phyloP scores from a whole-genome alignment of 2,797 vertebrate genomes.

The Bryconaethiops microstoma region DNA sequence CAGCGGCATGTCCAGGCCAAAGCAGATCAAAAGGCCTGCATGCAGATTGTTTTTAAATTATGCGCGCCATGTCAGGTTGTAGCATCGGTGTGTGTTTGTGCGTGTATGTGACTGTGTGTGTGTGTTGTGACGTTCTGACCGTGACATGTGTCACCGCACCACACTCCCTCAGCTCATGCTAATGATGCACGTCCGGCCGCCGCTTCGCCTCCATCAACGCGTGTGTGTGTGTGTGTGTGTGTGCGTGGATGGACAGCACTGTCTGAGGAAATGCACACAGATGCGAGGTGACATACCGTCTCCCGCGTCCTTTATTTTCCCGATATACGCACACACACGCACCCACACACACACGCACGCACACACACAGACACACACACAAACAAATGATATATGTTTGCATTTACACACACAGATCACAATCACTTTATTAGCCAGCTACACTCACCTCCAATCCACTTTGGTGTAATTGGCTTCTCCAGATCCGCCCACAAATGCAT shows the following conservation, averaged over 20 bases:
- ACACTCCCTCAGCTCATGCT: slow-evolving; percentile 75
- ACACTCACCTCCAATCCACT: background rate
- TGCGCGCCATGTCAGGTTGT: slow-evolving; percentile 80
- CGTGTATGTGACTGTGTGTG: too few species aligned
- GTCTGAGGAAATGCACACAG: slow-evolving; percentile 44
- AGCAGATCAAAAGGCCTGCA: slow-evolving; percentile 82
- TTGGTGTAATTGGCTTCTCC: background rate
- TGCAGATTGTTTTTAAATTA: slow-evolving; percentile 85
- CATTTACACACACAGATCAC: background rate
- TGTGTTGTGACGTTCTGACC: slow-evolving; percentile 49
- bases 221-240: slow-evolving; percentile 52
- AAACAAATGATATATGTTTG: background rate
- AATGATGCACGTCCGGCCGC: slow-evolving; percentile 54
- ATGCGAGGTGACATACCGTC: background rate
- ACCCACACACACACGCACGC: slow-evolving; percentile 1
- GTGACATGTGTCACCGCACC: slow-evolving; percentile 68
- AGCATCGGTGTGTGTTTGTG: slow-evolving; percentile 70
- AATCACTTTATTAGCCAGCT: background rate
- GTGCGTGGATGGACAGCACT: slow-evolving; percentile 64
- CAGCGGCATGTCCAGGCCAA: slow-evolving; percentile 78
- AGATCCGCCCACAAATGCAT: background rate
- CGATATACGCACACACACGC: background rate
- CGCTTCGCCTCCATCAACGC: slow-evolving; percentile 27
- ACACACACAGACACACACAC: background rate
- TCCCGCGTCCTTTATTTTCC: too few species aligned